phyloP scores from a whole-genome alignment of 1,140 invertebrate genomes.

The Brachionus koreanus region DNA sequence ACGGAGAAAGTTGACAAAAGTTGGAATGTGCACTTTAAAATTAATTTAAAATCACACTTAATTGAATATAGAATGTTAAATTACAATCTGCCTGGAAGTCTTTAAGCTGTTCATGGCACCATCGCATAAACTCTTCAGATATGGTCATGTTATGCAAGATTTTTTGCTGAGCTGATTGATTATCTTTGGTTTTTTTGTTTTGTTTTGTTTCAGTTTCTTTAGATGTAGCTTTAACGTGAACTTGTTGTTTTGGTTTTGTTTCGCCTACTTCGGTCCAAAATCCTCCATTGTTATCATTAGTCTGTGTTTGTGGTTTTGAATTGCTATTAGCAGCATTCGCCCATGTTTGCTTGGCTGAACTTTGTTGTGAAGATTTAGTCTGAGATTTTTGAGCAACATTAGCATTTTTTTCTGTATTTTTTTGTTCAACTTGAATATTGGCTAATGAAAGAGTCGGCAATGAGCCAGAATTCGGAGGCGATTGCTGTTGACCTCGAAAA shows the following conservation, averaged over 20 bases:
- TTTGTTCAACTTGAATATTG: constrained; percentile 32
- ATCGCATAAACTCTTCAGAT: constrained; percentile 41
- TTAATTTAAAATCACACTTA: background rate
- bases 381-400: constrained; percentile 9
- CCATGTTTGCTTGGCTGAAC: constrained; percentile 8
- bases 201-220: background rate
- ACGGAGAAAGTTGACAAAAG: constrained; percentile 36
- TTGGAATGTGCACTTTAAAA: constrained; percentile 31
- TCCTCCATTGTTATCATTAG: background rate
- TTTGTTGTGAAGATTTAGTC: background rate
- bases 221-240: background rate
- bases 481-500: constrained; percentile 17
- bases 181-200: background rate
- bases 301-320: background rate
- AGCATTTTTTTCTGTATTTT: background rate
- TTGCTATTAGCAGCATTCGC: background rate
- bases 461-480: background rate
- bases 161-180: background rate
- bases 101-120: constrained; percentile 34
- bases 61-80: background rate
- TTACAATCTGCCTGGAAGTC: constrained; percentile 41
- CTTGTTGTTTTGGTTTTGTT: constrained; percentile 9
- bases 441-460: background rate
- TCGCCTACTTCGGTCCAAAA: background rate
- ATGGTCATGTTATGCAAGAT: constrained; percentile 36